Conservation (phyloP, 2,888 invertebrate species). For the Uloborus plumipes region DNA sequence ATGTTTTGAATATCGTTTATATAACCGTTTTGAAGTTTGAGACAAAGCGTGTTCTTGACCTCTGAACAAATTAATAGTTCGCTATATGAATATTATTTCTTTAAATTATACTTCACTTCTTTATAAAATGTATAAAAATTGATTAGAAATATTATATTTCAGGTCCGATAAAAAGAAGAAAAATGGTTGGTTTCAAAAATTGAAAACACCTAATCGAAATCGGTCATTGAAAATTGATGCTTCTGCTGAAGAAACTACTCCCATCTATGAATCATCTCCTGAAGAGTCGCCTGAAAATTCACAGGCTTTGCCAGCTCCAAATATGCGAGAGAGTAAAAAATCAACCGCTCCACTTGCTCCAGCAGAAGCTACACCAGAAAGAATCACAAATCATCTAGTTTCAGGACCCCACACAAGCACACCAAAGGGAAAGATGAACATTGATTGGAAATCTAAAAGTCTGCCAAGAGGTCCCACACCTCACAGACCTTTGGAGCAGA, state of each 20-base stretch:
- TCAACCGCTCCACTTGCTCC: not conserved
- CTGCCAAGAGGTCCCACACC: constrained; percentile 25
- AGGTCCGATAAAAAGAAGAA: constrained; percentile 47
- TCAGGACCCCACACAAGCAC: constrained; percentile 57
- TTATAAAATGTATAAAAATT: too few relatives aligned
- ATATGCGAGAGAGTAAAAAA: not conserved
- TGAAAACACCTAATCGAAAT: constrained; percentile 34
- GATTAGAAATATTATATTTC: not conserved
- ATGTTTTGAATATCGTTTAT: too few relatives aligned
- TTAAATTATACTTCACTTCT: too few relatives aligned
- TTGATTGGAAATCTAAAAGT: not conserved
- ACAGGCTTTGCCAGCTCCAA: not conserved
- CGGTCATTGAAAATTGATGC: constrained; percentile 23
- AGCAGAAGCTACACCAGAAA: constrained; percentile 17
- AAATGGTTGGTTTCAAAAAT: constrained; percentile 32
- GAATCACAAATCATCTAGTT: not conserved
- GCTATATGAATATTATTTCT: too few relatives aligned
- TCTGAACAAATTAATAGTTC: too few relatives aligned
- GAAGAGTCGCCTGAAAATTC: constrained; percentile 36
- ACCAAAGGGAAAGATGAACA: constrained; percentile 17
- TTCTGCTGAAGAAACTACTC: constrained; percentile 27
- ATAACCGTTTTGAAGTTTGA: too few relatives aligned
- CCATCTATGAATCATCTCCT: constrained; percentile 5
- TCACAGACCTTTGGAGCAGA: constrained; percentile 24
- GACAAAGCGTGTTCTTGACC: too few relatives aligned